Base-by-base conservation (phyloP, 2,113 vertebrate genomes). In the Brachyistius frenatus region DNA sequence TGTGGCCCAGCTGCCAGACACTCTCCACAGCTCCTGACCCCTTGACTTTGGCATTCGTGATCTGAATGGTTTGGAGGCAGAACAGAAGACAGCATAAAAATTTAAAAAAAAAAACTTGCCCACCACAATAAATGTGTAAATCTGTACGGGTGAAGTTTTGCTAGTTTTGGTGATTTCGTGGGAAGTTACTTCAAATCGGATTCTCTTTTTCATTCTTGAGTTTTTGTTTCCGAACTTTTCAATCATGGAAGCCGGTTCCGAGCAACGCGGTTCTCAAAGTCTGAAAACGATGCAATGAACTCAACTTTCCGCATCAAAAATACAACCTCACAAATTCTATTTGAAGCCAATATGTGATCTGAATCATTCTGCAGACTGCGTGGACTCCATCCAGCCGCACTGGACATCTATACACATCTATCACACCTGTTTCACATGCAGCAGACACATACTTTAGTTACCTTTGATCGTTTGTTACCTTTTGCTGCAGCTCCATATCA, bases 1-100 rank as follows among this genome's bases (percentile, higher is more conserved):
- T 46, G 50, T 61, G 66, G 66, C 61, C 76, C 65, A 1, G 15
- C 39, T 62, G 71, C 70, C 62, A 39, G 80, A 57, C 66, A 23
- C 67, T 72, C 71, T 73, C 57, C 75, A 50, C 74, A 65, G 54
- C 76, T 65, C 49, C 65, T 66, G 81, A 80, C 81, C 68, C 67
- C 58, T 31, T 55, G 78, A 84, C 73, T 58, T 72, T 47, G 39
- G 54, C 74, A 61, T 49, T 37, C 47, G 60, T 86, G 80, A 76
- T 56, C 52, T 57, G 80, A 88, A 82, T 77, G 37, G 13, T 65
- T 60, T 65, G 66, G 1, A 16, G 60, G 13, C 31, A 7, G 53
- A 73, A 52, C 14, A 73, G 9, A 83, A 73, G 75, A 11, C 11
- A 49, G n/a, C 31, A 39, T 46, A 60, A 67, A 56, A 33, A 23